Percentiles rank a stretch among this genome's conserved stretches.
phyloP scores from a whole-genome alignment of 2,113 vertebrate species.

The Mormyrus iriodes region DNA sequence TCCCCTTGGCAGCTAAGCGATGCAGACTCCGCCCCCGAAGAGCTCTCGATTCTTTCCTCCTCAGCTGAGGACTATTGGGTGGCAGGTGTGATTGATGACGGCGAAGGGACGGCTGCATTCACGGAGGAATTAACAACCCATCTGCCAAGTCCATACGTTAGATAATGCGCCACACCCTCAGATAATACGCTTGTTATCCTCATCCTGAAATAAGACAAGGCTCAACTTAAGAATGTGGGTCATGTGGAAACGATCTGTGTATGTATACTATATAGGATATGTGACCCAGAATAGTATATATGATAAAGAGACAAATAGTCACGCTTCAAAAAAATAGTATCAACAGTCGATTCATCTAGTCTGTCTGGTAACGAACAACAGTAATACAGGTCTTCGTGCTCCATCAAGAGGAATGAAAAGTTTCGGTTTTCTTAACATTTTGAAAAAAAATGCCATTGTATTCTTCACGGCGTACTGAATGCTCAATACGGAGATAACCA shows the following conservation, averaged over 20 bases:
- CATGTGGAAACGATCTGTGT: background rate
- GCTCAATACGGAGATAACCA: background rate
- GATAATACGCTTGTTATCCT: conserved; percentile 11
- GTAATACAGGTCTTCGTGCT: background rate
- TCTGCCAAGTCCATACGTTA: background rate
- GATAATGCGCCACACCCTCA: background rate
- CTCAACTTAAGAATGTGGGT: background rate
- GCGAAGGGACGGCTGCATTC: conserved; percentile 30
- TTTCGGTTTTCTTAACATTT: background rate
- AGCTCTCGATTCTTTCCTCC: conserved; percentile 31
- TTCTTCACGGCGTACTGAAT: background rate
- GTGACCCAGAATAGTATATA: background rate
- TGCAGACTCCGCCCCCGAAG: conserved; percentile 35
- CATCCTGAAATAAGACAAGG: background rate
- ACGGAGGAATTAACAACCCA: conserved; percentile 9
- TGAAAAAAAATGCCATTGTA: background rate
- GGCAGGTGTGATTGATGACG: conserved; percentile 31
- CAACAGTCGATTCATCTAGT: background rate
- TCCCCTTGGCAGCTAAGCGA: background rate
- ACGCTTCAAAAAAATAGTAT: background rate
- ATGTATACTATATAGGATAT: background rate
- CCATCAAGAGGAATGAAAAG: background rate
- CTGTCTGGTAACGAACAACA: background rate
- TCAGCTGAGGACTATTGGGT: background rate
- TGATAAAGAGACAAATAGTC: background rate